Base-by-base conservation (phyloP, 1,140 invertebrate species). In the Nautilus pompilius region DNA sequence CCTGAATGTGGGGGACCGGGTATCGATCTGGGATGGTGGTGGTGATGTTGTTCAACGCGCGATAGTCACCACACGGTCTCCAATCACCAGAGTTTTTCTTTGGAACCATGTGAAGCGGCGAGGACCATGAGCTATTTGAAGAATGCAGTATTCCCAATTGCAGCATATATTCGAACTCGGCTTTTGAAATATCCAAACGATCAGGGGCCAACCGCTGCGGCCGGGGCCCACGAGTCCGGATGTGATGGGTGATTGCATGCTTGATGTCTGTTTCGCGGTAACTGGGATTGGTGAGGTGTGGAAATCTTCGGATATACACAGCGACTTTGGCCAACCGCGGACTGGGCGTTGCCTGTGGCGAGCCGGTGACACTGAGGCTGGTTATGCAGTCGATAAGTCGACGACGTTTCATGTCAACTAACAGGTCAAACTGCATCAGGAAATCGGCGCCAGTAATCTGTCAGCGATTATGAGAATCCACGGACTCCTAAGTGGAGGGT, bases 11-110 rank as follows among this genome's bases (percentile, higher is more conserved):
- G n/a, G 36, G 1, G 36, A 41, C 1, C 1, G 68, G 71, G 51
- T 73, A 79, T 5, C 32, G 67, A 63, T 77, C 74, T n/a, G n/a
- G 36, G 13, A 41, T n/a, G 24, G 58, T 57, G 24, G 51, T 59
- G 2, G 82, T 85, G 4, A 75, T n/a, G n/a, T n/a, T 53, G 66
- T 86, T 86, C 0, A 86, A 60, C 20, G 56, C 46, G 2, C 80
- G 65, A 63, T 83, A 86, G 69, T 86, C 84, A 0, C 84, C 80
- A 59, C 77, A 82, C 0, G 78, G 68, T 29, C 84, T 61, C 68
- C 75, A 83, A 10, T 58, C 60, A 5, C 75, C 80, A 62, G 77
- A 68, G 49, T 71, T 68, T 62, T 86, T 86, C n/a, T 66, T 66
- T n/a, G 36, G 36, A 0, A 82, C 80, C 49, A 86, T 70, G 63